These are phyloP conservation scores for Molanna angustata DNA, from an alignment of 2,888 invertebrate species.

Conservation along the genomic window DNA sequence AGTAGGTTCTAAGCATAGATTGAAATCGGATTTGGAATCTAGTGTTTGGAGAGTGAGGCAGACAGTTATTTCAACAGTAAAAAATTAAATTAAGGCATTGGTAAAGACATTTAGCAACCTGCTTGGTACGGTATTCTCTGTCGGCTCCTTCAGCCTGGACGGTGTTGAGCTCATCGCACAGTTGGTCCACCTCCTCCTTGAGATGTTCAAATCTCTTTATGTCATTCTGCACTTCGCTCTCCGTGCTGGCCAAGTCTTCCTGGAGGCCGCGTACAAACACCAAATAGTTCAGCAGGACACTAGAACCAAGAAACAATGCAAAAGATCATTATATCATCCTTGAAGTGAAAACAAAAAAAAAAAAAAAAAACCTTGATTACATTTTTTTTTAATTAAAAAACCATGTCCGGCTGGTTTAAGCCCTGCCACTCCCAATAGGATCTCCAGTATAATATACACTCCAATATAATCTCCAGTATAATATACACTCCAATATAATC, in stretches of 20 bases:
- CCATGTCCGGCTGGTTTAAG: background rate
- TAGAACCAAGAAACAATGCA: background rate
- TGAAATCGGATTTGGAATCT: too few species aligned
- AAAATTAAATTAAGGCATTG: too few species aligned
- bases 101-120: slow-evolving; percentile 2
- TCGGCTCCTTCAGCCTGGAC: slow-evolving; percentile 11
- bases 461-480: too few species aligned
- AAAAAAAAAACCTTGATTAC: too few species aligned
- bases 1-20: too few species aligned
- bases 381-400: background rate
- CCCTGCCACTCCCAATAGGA: too few species aligned
- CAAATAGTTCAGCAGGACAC: slow-evolving; percentile 15
- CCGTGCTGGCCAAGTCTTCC: background rate
- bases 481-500: too few species aligned
- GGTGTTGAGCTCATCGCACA: slow-evolving; percentile 12
- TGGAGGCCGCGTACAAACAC: slow-evolving; percentile 6
- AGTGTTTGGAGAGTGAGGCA: too few species aligned
- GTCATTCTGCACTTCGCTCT: slow-evolving; percentile 7
- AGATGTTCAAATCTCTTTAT: slow-evolving; percentile 1
- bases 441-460: too few species aligned
- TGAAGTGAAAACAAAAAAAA: too few species aligned
- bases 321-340: background rate
- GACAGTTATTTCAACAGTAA: too few species aligned
- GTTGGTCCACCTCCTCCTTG: slow-evolving; percentile 9
- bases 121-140: slow-evolving; percentile 14